Percentiles rank a stretch among this genome's conserved stretches.
Evolutionary conservation across 2,888 invertebrate genomes (phyloP).

Genomic region (Ephialtes manifestator): DNA sequence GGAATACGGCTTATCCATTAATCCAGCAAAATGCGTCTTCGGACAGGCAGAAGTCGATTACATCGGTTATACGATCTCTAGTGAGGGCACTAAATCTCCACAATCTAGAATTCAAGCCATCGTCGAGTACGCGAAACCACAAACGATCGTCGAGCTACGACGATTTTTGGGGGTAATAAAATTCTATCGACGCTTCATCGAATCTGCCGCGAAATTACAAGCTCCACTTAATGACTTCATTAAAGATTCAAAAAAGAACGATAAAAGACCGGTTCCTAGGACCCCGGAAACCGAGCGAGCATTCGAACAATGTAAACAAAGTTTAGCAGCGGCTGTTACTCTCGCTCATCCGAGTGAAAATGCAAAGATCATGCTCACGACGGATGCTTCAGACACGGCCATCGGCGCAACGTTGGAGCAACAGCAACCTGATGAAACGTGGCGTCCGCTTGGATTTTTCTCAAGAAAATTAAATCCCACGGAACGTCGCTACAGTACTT

Average conservation of each 20-base stretch:
- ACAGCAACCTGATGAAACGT: not conserved
- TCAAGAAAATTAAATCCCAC: not conserved
- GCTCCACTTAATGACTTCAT: slow-evolving; percentile 40
- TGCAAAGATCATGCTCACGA: slow-evolving; percentile 3
- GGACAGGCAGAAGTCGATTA: slow-evolving; percentile 53
- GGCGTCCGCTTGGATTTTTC: slow-evolving; percentile 17
- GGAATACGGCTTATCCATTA: slow-evolving; percentile 71
- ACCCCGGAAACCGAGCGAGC: slow-evolving; percentile 30
- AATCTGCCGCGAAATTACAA: slow-evolving; percentile 57
- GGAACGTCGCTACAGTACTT: slow-evolving; percentile 6
- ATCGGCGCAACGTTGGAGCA: slow-evolving; percentile 37
- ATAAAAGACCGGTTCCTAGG: slow-evolving; percentile 61
- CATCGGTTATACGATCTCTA: slow-evolving; percentile 61
- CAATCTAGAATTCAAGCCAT: slow-evolving; percentile 65
- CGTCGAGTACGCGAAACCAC: slow-evolving; percentile 33
- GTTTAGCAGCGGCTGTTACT: slow-evolving; percentile 11
- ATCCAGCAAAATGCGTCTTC: slow-evolving; percentile 72
- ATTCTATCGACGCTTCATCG: slow-evolving; percentile 70
- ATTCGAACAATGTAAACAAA: slow-evolving; percentile 29
- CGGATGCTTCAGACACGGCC: slow-evolving; percentile 38
- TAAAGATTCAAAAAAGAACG: slow-evolving; percentile 45
- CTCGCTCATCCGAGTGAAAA: slow-evolving; percentile 35
- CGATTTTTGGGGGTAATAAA: slow-evolving; percentile 72
- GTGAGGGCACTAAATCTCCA: slow-evolving; percentile 54
- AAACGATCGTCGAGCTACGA: slow-evolving; percentile 56